These are phyloP conservation scores for Phragmatobia fuliginosa DNA, from an alignment of 2,888 invertebrate genomes.

Conservation along the genomic window DNA sequence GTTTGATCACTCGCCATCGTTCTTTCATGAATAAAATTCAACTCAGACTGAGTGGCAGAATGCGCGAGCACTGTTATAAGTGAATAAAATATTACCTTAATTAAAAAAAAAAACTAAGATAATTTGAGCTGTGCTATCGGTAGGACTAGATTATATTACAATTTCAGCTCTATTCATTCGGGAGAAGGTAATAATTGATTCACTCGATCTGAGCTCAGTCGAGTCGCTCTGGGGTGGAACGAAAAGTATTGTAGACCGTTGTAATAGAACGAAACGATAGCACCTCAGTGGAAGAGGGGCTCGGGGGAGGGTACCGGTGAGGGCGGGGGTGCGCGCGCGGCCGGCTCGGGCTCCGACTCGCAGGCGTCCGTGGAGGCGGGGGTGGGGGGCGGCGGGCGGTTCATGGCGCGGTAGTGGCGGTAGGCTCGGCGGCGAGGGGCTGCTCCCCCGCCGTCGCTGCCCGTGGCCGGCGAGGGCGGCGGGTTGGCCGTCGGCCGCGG, in stretches of 20 bases:
- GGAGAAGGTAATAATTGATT: background rate
- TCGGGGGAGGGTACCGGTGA: constrained; percentile 89
- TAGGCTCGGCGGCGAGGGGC: constrained; percentile 90
- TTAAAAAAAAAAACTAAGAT: background rate
- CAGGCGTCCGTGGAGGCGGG: constrained; percentile 98
- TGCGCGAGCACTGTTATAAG: background rate
- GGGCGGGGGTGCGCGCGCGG: constrained; percentile 95
- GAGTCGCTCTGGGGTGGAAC: background rate
- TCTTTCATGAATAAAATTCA: background rate
- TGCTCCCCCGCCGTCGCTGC: constrained; percentile 89
- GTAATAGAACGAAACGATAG: background rate
- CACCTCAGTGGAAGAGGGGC: constrained; percentile 7
- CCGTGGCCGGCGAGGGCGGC: constrained; percentile 95
- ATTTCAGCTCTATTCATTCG: background rate
- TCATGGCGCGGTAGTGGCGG: constrained; percentile 92
- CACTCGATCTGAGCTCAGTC: background rate
- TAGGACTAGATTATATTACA: background rate
- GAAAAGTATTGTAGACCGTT: background rate
- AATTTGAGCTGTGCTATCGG: background rate
- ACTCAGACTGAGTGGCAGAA: background rate
- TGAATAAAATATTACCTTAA: background rate
- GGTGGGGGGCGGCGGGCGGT: constrained; percentile 97
- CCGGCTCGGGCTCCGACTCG: constrained; percentile 92
- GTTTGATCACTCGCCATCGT: background rate
- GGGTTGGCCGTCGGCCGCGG: constrained; percentile 96